Conservation (phyloP, 1,140 invertebrate genomes). For the Nebria ingens region DNA sequence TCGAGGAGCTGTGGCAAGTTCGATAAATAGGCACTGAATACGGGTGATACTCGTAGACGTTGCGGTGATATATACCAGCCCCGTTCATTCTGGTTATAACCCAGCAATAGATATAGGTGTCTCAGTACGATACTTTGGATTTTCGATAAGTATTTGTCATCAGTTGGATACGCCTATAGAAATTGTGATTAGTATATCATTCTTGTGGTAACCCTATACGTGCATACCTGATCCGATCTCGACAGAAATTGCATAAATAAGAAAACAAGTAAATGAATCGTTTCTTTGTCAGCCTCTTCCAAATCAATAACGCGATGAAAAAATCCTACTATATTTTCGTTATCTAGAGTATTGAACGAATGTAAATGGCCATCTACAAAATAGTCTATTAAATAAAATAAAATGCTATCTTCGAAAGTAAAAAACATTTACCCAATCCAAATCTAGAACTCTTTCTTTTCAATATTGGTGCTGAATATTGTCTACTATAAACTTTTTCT, state of each 20-base stretch:
- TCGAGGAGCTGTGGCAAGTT: constrained; percentile 89
- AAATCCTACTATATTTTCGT: constrained; percentile 52
- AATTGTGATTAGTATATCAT: constrained; percentile 11
- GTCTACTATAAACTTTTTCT: constrained; percentile 81
- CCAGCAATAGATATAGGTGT: constrained; percentile 86
- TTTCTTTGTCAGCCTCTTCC: constrained; percentile 91
- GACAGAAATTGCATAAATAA: constrained; percentile 92
- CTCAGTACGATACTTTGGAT: constrained; percentile 81
- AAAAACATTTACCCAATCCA: constrained; percentile 80
- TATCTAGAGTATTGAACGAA: constrained; percentile 60
- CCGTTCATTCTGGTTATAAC: constrained; percentile 86
- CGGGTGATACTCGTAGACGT: constrained; percentile 74
- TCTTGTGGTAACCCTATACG: not conserved
- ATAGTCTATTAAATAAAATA: constrained; percentile 17
- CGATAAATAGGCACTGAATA: constrained; percentile 91
- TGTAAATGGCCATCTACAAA: constrained; percentile 66
- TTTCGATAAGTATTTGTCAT: constrained; percentile 68
- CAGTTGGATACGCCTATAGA: constrained; percentile 65
- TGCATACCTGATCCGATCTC: constrained; percentile 48
- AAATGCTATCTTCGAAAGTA: constrained; percentile 44
- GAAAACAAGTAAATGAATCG: constrained; percentile 90
- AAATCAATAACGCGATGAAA: constrained; percentile 78
- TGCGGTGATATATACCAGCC: constrained; percentile 83
- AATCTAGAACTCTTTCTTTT: constrained; percentile 87
- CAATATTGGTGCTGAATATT: constrained; percentile 79